A percentile compares a stretch with the other conserved stretches of the same genome.
Conservation (phyloP, 2,113 vertebrate genomes). For the Ictalurus furcatus region DNA sequence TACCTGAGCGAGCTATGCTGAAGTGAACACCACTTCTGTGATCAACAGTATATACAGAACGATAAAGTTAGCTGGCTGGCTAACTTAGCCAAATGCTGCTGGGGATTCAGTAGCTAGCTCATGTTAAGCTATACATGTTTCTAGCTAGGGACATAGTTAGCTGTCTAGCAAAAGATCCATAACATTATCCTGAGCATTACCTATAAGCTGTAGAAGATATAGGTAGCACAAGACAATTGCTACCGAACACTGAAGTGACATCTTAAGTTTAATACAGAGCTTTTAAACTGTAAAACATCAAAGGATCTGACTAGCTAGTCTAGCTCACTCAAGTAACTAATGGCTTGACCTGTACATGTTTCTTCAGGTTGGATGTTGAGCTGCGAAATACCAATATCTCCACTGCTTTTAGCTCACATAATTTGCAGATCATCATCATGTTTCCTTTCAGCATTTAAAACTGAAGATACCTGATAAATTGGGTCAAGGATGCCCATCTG, state of each 20-base stretch:
- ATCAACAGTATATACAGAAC: not conserved
- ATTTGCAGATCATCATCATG: not conserved
- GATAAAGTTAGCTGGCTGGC: not conserved
- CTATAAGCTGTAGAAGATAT: not conserved
- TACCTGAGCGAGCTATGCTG: not conserved
- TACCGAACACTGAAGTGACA: not conserved
- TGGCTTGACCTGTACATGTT: no score
- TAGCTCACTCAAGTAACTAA: no score
- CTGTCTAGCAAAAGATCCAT: not conserved
- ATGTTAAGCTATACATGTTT: not conserved
- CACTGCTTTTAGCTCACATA: not conserved
- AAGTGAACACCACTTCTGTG: not conserved
- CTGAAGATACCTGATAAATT: no score
- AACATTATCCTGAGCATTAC: not conserved
- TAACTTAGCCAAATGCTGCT: not conserved
- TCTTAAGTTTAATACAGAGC: not conserved
- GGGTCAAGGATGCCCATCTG: no score
- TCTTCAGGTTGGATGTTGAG: no score
- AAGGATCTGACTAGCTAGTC: no score
- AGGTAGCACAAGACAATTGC: not conserved
- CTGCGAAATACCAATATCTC: not conserved
- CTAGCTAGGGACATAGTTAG: not conserved
- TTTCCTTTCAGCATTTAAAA: not conserved
- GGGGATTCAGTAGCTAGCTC: not conserved
- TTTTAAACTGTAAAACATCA: not conserved